These are phyloP conservation scores for Tetraneura akinire DNA, from an alignment of 1,140 invertebrate species.

Conservation along the genomic window DNA sequence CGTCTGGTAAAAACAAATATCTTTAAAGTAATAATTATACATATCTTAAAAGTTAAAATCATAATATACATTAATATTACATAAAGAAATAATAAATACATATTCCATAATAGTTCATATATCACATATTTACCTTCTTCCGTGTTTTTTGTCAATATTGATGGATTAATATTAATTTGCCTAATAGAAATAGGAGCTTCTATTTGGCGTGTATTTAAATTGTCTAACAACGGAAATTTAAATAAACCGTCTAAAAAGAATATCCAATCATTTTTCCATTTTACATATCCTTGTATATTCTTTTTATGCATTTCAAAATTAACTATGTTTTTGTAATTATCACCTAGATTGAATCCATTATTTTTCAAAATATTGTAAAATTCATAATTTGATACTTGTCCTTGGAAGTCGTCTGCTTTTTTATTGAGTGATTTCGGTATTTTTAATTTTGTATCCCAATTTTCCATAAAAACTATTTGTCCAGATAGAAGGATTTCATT, in stretches of 20 bases:
- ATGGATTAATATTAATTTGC: not conserved
- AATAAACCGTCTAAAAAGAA: constrained; percentile 26
- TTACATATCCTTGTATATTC: not conserved
- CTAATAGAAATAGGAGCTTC: not conserved
- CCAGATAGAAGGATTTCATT: not conserved
- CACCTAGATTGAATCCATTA: not conserved
- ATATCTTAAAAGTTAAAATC: no score
- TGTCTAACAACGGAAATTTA: not conserved
- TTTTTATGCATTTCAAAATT: not conserved
- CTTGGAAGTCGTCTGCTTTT: not conserved
- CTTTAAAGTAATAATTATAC: no score
- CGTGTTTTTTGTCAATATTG: not conserved
- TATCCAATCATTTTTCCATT: constrained; percentile 24
- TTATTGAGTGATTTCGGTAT: not conserved
- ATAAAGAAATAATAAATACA: no score
- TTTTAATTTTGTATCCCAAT: not conserved
- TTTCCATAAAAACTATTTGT: not conserved
- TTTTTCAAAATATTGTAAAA: constrained; percentile 19
- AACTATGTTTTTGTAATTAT: not conserved
- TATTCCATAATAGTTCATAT: not conserved
- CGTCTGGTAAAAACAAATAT: not conserved
- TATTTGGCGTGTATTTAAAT: not conserved
- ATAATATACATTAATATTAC: no score
- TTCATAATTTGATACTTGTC: not conserved
- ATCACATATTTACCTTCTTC: constrained; percentile 3